Conservation (phyloP, 1,140 invertebrate genomes). For the Euwallacea similis region DNA sequence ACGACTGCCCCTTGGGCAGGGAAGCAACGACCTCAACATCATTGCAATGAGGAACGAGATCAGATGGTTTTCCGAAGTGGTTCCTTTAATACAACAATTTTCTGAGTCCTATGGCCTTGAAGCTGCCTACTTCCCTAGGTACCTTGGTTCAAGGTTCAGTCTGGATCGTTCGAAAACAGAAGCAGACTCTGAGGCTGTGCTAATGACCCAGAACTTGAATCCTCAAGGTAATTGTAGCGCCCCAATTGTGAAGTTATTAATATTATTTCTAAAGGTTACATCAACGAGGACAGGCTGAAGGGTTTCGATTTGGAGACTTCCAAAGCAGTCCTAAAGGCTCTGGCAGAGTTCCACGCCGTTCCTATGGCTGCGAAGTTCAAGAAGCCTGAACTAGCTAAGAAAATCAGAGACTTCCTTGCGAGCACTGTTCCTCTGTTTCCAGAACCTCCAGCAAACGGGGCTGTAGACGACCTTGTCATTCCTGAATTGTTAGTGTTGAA, state of each 20-base stretch:
- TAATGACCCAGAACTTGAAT: background rate
- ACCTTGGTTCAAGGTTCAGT: background rate
- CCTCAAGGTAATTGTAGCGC: background rate
- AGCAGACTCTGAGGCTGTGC: background rate
- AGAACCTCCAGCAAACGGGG: background rate
- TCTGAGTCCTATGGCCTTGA: background rate
- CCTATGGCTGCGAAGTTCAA: constrained; percentile 60
- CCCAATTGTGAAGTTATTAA: too few relatives aligned
- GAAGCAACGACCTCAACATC: background rate
- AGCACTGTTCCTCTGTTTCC: background rate
- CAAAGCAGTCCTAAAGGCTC: constrained; percentile 53
- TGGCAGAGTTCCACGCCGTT: constrained; percentile 62
- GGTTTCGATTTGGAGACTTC: constrained; percentile 58
- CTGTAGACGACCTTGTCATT: too few relatives aligned
- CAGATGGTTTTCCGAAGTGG: background rate
- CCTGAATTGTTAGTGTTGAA: too few relatives aligned
- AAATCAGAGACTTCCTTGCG: constrained; percentile 50
- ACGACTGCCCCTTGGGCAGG: background rate
- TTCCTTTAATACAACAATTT: background rate
- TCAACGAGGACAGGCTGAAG: constrained; percentile 54
- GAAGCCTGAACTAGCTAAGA: constrained; percentile 56
- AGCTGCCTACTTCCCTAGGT: background rate
- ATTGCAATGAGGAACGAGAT: constrained; percentile 6
- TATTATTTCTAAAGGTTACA: constrained; percentile 50
- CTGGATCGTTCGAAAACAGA: background rate